Percentiles rank a stretch among this genome's conserved stretches.
These are phyloP conservation scores for Dasyurus viverrinus DNA, from an alignment of 2,113 vertebrate species.

Conservation along the genomic window DNA sequence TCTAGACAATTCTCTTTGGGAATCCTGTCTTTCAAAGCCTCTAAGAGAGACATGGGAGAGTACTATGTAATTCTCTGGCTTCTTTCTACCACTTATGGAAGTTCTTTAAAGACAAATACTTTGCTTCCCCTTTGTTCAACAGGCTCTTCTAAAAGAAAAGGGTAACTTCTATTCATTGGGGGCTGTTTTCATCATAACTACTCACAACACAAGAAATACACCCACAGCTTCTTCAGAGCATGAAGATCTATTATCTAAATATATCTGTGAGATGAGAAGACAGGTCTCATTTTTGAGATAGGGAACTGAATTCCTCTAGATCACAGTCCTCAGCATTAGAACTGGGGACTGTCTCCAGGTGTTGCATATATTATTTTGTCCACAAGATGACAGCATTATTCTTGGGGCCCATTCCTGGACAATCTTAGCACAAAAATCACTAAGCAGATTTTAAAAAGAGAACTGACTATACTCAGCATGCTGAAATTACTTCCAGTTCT, in stretches of 20 bases:
- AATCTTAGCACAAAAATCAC: background rate
- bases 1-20: slow-evolving; percentile 31
- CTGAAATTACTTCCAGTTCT: background rate
- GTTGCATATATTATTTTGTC: background rate
- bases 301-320: slow-evolving; percentile 21
- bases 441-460: background rate
- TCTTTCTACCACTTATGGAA: slow-evolving; percentile 44
- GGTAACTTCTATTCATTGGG: background rate
- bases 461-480: background rate
- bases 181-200: background rate
- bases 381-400: background rate
- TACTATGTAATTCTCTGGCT: background rate
- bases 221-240: background rate
- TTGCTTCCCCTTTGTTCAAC: slow-evolving; percentile 9
- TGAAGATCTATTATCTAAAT: background rate
- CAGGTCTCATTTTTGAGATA: background rate
- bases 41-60: background rate
- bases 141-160: background rate
- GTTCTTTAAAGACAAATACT: slow-evolving; percentile 37
- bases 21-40: background rate
- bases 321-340: background rate
- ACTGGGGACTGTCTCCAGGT: background rate
- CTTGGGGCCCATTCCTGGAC: slow-evolving; percentile 1
- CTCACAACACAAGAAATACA: background rate
- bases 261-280: background rate